These are phyloP conservation scores for Psephotus haematonotus DNA, from an alignment of 2,113 vertebrate genomes.

Conservation along the genomic window DNA sequence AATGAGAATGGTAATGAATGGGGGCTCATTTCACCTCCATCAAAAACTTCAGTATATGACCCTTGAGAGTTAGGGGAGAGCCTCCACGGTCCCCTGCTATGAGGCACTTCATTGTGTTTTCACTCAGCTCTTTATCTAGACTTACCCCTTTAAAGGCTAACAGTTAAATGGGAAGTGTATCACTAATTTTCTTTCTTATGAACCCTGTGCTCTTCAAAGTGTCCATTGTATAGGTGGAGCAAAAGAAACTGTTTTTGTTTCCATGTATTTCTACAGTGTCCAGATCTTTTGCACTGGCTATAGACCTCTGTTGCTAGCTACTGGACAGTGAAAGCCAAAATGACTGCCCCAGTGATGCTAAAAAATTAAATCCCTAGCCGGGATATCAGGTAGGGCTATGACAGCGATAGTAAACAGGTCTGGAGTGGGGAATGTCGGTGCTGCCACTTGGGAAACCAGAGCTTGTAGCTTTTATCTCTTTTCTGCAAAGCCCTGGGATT, in stretches of 20 bases:
- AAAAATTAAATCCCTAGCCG: not conserved
- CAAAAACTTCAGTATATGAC: not conserved
- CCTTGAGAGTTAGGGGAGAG: not conserved
- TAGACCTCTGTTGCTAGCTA: not conserved
- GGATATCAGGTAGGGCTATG: not conserved
- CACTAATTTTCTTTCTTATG: not conserved
- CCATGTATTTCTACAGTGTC: not conserved
- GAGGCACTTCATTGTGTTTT: not conserved
- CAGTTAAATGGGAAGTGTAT: not conserved
- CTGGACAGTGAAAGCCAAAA: not conserved
- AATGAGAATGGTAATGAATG: not conserved
- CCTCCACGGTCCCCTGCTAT: not conserved
- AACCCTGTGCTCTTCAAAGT: not conserved
- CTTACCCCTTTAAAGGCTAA: not conserved
- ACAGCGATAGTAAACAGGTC: not conserved
- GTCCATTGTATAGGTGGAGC: not conserved
- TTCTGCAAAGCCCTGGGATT: not conserved
- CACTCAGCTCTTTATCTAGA: not conserved
- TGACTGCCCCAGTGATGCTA: accelerated
- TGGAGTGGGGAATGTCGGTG: not conserved
- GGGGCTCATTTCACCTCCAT: not conserved
- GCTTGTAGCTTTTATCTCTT: not conserved
- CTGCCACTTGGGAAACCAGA: not conserved
- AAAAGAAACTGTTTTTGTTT: not conserved
- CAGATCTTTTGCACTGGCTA: not conserved